A percentile compares a stretch with the other conserved stretches of the same genome.
phyloP scores from a whole-genome alignment of 2,113 vertebrate genomes.

The Cyphomyrus plagiostoma region DNA sequence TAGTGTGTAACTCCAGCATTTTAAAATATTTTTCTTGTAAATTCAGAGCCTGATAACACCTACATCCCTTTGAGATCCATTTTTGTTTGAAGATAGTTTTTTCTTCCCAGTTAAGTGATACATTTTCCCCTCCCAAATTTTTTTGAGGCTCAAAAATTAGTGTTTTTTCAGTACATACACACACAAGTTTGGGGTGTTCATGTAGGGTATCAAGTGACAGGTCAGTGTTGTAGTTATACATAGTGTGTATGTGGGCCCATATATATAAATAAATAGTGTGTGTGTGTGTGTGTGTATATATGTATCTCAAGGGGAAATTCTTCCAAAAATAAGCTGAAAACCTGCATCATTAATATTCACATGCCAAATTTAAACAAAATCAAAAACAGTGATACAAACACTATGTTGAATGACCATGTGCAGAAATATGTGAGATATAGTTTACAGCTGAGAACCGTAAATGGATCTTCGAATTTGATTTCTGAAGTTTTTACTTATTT shows the following conservation, averaged over 20 bases:
- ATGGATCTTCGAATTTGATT: not conserved
- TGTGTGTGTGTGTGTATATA: too few relatives aligned
- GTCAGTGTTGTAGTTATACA: too few relatives aligned
- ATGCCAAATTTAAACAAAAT: not conserved
- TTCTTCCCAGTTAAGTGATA: not conserved
- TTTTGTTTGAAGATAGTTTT: not conserved
- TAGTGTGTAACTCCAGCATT: not conserved
- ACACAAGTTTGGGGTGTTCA: too few relatives aligned
- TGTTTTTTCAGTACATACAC: too few relatives aligned
- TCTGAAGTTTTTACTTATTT: not conserved
- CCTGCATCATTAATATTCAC: not conserved
- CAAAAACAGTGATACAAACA: not conserved
- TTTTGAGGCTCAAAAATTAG: not conserved
- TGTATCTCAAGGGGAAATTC: not conserved
- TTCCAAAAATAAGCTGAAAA: not conserved
- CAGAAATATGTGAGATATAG: not conserved
- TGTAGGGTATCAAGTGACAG: too few relatives aligned
- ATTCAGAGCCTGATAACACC: not conserved
- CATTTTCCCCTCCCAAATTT: not conserved
- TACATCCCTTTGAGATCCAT: not conserved
- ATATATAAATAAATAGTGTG: too few relatives aligned
- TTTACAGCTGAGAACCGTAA: not conserved
- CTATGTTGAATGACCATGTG: not conserved
- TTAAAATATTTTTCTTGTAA: not conserved
- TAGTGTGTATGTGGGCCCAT: too few relatives aligned